Evolutionary conservation across 2,797 vertebrate species (phyloP), one percentile per base, ranked within the genome.

Genomic region (Micrastur ruficollis): DNA sequence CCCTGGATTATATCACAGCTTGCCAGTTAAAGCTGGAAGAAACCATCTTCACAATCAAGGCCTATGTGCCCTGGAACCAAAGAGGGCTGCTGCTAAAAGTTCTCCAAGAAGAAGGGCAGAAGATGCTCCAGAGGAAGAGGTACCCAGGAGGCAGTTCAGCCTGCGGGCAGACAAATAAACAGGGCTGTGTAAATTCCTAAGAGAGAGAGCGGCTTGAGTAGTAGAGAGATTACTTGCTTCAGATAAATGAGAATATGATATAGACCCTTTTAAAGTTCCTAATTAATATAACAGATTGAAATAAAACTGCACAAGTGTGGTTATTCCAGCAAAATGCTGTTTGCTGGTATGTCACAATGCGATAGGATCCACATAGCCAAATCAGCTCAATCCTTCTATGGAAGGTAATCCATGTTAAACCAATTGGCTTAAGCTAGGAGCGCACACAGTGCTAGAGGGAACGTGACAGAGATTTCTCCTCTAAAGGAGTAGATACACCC

Each of bases 11-110:
- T n/a, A 97, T 99, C 95, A 99, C 99, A 1, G 99, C 99, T 44
- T 99, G 98, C 96, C 96, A 98, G 76, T 87, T 99, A 81, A 98
- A 98, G 73, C 97, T 98, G 22, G 98, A 99, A 22, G 99, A 99
- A 87, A 97, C 99, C 1, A 97, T 98, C 26, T 97, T 99, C 62
- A 98, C 98, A 2, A 96, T 99, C 76, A 99, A 99, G 93, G 98
- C 99, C 94, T 98, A 99, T 2, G 98, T 99, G 95, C 99, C 99
- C 0, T 99, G 99, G 99, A 99, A 99, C 98, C 98, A 98, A 82
- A 98, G 99, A 21, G 99, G 99, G 3, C 98, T 99, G 93, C 98
- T 99, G 84, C 97, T 98, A 32, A 99, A 98, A 2, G 98, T 99
- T 67, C 98, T 99, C 83, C 98, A 99, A 83, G 99, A 99, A 93